A percentile compares a stretch with the other conserved stretches of the same genome.
Conservation (phyloP, 2,113 vertebrate genomes). For the Microcebus murinus region DNA sequence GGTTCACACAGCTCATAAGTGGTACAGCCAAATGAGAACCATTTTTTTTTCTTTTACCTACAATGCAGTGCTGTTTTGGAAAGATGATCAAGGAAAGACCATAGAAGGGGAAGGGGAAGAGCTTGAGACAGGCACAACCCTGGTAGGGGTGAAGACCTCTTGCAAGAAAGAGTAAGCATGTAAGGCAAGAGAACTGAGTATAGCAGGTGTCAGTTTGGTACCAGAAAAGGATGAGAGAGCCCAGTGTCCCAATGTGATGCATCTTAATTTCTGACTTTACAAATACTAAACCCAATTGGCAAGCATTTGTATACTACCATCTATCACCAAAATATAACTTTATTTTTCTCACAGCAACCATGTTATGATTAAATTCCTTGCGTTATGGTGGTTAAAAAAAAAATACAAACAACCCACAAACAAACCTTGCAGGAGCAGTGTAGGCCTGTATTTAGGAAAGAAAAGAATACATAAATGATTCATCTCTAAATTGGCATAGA, state of each 20-base stretch:
- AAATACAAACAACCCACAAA: not conserved
- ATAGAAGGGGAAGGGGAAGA: not conserved
- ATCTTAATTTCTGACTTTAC: constrained; percentile 45
- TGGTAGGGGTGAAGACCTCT: not conserved
- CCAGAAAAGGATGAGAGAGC: not conserved
- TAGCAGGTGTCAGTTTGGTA: not conserved
- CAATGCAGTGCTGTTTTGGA: not conserved
- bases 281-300: constrained; percentile 2
- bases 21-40: not conserved
- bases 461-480: constrained; percentile 57
- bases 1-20: not conserved
- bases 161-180: not conserved
- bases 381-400: not conserved
- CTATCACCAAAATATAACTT: not conserved
- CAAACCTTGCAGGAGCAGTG: not conserved
- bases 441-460: constrained; percentile 49
- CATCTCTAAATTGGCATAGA: constrained; percentile 53
- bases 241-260: not conserved
- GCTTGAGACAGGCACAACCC: not conserved
- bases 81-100: not conserved
- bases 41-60: not conserved
- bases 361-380: constrained; percentile 21
- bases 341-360: not conserved
- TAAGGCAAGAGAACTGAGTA: not conserved
- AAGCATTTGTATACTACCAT: not conserved